These are phyloP conservation scores for Tetramorium bicarinatum DNA, from an alignment of 2,888 invertebrate genomes.

Conservation along the genomic window DNA sequence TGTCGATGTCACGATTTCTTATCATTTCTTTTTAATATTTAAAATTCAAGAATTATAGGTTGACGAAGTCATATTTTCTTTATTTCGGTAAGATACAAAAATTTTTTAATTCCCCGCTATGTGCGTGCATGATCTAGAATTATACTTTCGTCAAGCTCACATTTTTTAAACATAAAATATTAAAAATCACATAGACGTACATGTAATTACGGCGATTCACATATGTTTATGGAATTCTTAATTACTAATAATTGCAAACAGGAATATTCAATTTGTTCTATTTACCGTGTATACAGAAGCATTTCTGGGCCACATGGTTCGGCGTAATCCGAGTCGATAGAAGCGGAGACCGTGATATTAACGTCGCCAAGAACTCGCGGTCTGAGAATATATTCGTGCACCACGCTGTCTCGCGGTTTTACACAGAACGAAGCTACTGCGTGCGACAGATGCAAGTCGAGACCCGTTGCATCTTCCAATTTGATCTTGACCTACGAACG, in stretches of 20 bases:
- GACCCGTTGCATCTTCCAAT: slow-evolving; percentile 78
- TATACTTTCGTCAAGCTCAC: not conserved
- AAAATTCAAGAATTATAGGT: not conserved
- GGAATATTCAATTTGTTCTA: not conserved
- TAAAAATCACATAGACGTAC: not conserved
- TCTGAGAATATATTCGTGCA: slow-evolving; percentile 81
- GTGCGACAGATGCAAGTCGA: slow-evolving; percentile 78
- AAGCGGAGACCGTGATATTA: slow-evolving; percentile 87
- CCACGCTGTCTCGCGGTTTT: slow-evolving; percentile 80
- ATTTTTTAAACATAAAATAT: not conserved
- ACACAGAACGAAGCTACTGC: slow-evolving; percentile 79
- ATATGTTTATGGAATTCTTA: not conserved
- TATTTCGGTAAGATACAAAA: not conserved
- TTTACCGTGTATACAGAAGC: slow-evolving; percentile 86
- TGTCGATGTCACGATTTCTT: not conserved
- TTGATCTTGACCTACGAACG: slow-evolving; percentile 78
- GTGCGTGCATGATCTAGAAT: not conserved
- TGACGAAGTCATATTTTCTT: slow-evolving; percentile 4
- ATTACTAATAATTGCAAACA: not conserved
- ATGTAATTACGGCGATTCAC: not conserved
- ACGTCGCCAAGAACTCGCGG: slow-evolving; percentile 86
- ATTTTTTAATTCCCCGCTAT: not conserved
- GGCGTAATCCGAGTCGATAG: slow-evolving; percentile 86
- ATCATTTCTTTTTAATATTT: not conserved
- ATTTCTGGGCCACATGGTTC: slow-evolving; percentile 87